Percentiles rank a stretch among this genome's conserved stretches.
phyloP scores from a whole-genome alignment of 2,888 invertebrate species.

The Aspidiotus destructor region DNA sequence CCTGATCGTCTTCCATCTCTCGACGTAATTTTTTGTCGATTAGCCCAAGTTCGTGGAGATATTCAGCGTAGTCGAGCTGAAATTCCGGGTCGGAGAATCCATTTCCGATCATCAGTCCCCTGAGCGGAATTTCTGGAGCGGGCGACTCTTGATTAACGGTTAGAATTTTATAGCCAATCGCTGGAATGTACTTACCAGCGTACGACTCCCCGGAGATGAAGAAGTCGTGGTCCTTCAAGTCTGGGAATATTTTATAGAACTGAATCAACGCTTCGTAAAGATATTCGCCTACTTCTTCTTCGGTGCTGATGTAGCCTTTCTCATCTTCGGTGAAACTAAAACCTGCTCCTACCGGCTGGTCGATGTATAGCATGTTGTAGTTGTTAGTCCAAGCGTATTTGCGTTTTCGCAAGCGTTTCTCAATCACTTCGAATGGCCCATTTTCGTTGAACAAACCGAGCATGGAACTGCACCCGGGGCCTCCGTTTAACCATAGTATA shows the following conservation, averaged over 20 bases:
- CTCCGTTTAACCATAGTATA: slow-evolving; percentile 16
- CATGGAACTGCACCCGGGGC: slow-evolving; percentile 3
- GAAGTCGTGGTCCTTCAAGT: neutral
- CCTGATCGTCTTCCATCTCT: neutral
- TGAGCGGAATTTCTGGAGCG: neutral
- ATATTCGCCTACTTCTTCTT: slow-evolving; percentile 7
- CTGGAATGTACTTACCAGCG: slow-evolving; percentile 12
- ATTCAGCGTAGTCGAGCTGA: neutral
- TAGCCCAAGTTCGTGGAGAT: slow-evolving; percentile 5
- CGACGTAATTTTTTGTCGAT: neutral
- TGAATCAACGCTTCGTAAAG: neutral
- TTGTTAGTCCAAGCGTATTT: slow-evolving; percentile 10
- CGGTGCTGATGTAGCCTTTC: neutral
- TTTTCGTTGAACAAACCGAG: slow-evolving; percentile 17
- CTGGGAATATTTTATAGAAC: slow-evolving; percentile 6
- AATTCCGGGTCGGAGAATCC: slow-evolving; percentile 14
- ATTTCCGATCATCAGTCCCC: slow-evolving; percentile 12
- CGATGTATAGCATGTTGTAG: slow-evolving; percentile 17
- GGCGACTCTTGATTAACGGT: neutral
- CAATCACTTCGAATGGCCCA: slow-evolving; percentile 6
- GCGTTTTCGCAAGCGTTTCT: neutral
- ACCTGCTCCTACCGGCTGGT: neutral
- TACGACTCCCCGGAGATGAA: slow-evolving; percentile 17
- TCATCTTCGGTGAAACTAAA: slow-evolving; percentile 8
- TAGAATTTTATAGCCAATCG: neutral